Evolutionary conservation across 2,888 invertebrate genomes (phyloP), one percentile per base, ranked within the genome.

Genomic region (Lingula anatina): DNA sequence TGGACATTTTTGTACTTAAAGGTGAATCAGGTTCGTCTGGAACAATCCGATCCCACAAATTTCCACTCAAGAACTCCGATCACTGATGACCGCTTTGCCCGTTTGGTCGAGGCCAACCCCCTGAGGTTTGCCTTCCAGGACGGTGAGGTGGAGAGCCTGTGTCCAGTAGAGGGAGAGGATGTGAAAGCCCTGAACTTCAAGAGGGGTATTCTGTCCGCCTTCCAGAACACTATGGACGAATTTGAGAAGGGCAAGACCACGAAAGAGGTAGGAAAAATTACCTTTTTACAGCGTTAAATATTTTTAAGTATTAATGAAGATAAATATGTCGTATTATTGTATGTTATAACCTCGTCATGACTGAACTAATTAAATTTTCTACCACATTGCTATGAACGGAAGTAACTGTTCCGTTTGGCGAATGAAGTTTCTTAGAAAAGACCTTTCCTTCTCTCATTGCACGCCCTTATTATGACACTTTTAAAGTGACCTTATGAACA

Each of bases 181-280:
- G 83, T 84, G 23, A 85, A 86, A 68, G 87, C 89, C 0, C 83
- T 94, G 46, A 94, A 95, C 80, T 83, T 94, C 71, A 95, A 95
- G 80, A 84, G 93, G 56, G 93, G 89, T 2, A 83, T 94, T 56
- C 83, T 91, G 49, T 92, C 93, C 0, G 82, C 89, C 67, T 82
- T 93, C 53, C 93, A 94, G 73, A 94, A 92, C 72, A 86, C 86
- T 54, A 92, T 92, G 92, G 81, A 65, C 3, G 61, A 91, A 53
- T 88, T 93, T 60, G 90, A 90, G 72, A 83, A 89, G 27, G 64
- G 65, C 44, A 56, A 64, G 44, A 62, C 57, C 28, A 47, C 61
- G 12, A 50, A 54, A 12, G 69, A 70, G 67, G 70, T 68, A 12
- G 9, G 31, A 12, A 12, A 9, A 31, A 9, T 31, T 9, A 9